Base-by-base conservation (phyloP, 2,797 vertebrate genomes). In the Discoglossus pictus region DNA sequence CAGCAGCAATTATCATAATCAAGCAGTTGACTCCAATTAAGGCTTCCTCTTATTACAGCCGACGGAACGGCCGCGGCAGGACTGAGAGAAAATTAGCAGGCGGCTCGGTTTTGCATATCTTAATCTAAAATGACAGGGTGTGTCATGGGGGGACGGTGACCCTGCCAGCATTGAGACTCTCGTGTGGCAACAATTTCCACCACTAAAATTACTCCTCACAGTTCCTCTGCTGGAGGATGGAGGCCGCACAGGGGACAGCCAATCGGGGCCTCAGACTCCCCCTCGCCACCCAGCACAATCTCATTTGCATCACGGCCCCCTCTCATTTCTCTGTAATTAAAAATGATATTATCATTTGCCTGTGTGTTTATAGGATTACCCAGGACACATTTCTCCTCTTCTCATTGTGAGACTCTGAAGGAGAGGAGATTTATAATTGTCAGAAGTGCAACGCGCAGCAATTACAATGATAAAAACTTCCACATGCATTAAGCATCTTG, bases 1-100 rank as follows among this genome's bases (percentile, higher is more conserved):
- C 93, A 97, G 94, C 91, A 93, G 93, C 93, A 98, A 98, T 98
- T 98, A 97, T 92, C 86, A 82, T 92, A 95, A 96, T 98, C 95
- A 96, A 93, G 84, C 80, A 81, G 86, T 88, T 91, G 89, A 90
- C 86, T 88, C 83, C 89, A 88, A 90, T 91, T 89, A 87, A 53
- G 54, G 79, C 76, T 80, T 85, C 79, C 80, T 79, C 82, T 79
- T 71, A 76, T 77, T 69, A 68, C 78, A 74, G 81, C 63, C 23
- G 21, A 59, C 69, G 77, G 78, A 80, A 80, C 18, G 77, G 80
- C 75, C 74, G 82, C 64, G 13, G 79, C 79, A 76, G 4, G 76
- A 84, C 86, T 74, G 78, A 80, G 80, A 83, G 87, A 92, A 91
- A 90, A 92, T 86, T 92, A 89, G 75, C 84, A 74, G 80, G 85